phyloP scores from a whole-genome alignment of 2,113 vertebrate genomes.

The Bothrops jararaca region DNA sequence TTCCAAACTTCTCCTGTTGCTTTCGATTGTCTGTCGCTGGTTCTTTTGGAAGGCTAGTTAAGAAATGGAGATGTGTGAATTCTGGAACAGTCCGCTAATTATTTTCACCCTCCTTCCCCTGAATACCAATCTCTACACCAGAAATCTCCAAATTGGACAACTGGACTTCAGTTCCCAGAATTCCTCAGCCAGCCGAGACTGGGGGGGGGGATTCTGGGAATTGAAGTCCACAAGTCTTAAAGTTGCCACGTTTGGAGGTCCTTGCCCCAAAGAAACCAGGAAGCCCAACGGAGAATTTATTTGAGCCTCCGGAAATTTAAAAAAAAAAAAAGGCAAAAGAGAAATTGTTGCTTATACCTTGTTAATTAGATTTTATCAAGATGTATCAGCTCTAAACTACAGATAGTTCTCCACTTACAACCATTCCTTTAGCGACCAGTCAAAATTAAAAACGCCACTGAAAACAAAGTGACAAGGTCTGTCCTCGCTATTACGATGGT shows the following conservation, averaged over 20 bases:
- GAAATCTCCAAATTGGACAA: background rate
- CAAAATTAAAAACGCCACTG: background rate
- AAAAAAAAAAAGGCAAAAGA: background rate
- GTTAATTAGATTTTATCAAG: background rate
- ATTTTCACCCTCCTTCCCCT: background rate
- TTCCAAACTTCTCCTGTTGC: constrained; percentile 50
- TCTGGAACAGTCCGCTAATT: background rate
- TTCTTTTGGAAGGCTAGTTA: constrained; percentile 45
- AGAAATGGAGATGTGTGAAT: background rate
- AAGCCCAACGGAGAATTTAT: background rate
- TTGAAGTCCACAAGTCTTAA: background rate
- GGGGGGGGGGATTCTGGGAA: background rate
- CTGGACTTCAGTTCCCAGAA: background rate
- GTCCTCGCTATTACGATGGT: background rate
- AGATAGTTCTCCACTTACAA: background rate
- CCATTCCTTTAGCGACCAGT: background rate
- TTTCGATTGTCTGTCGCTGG: background rate
- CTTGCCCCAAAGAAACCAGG: background rate
- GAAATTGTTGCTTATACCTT: background rate
- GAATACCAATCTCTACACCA: background rate
- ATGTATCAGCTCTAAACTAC: background rate
- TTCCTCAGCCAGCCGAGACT: background rate
- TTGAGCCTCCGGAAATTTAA: background rate
- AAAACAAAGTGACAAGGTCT: background rate
- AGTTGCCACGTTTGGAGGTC: background rate